Evolutionary conservation across 2,113 vertebrate species (phyloP), one percentile per base, ranked within the genome.

Genomic region (Lepus europaeus): DNA sequence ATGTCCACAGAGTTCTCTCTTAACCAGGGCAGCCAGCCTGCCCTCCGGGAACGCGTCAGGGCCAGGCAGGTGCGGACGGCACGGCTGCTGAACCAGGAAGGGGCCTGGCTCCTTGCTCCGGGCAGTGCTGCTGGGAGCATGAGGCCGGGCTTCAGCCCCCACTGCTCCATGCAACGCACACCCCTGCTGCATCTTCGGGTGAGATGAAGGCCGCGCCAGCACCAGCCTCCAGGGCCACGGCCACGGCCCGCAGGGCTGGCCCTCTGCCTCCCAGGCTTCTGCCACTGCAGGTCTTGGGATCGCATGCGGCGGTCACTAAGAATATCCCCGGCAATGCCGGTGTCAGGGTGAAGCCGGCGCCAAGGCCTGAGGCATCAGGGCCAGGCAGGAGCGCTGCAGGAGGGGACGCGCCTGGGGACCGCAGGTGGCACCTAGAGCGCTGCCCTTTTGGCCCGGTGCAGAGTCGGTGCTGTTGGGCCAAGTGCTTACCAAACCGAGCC

Each of bases 11-110:
- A 4, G 8, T 25, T 22, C 6, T 27, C n/a, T 74, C 36, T 25
- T 7, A 22, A 49, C 29, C 31, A 7, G 45, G 36, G 33, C 33
- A 16, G 8, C 9, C 10, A 45, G 1, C 25, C 3, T 70, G 74
- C 36, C 2, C 0, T 36, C 25, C 16, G 1, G 11, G 29, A 17
- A 16, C 5, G 0, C 3, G 1, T 3, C 4, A 6, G 0, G 1
- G 56, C 63, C 72, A 16, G 1, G 33, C 16, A 31, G 59, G 11
- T 1, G 0, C 12, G 20, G n/a, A 5, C 1, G 4, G n/a, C 63
- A 13, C 2, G 25, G 6, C 19, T 49, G 81, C 5, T 3, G 19
- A 39, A 23, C 13, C 72, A 27, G 25, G 3, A 10, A 13, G 13
- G 27, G 0, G 10, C 36, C 17, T 23, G 36, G 27, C 6, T 5